A percentile compares a stretch with the other conserved stretches of the same genome.
Evolutionary conservation across 2,888 invertebrate species (phyloP).

Genomic region (Caenorhabditis wallacei): DNA sequence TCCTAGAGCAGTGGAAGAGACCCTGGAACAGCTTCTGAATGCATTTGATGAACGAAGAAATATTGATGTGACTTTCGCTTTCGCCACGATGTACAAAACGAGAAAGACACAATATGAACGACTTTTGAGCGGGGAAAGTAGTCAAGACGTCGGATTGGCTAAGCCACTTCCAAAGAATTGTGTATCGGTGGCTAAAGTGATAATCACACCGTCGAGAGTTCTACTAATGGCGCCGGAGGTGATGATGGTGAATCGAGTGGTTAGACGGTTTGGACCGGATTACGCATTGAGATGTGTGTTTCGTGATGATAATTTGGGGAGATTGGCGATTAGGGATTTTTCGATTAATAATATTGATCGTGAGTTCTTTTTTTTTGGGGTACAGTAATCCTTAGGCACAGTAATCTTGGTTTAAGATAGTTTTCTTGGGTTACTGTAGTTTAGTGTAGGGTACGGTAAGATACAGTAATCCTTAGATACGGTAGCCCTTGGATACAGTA

Average conservation of each 20-base stretch:
- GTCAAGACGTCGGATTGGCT: slow-evolving; percentile 50
- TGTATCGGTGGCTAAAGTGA: slow-evolving; percentile 68
- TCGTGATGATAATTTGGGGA: slow-evolving; percentile 75
- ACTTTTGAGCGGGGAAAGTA: slow-evolving; percentile 48
- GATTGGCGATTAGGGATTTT: slow-evolving; percentile 67
- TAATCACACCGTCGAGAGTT: slow-evolving; percentile 38
- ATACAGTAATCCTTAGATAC: too few relatives aligned
- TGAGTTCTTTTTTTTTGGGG: slow-evolving; percentile 5
- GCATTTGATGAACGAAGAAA: slow-evolving; percentile 74
- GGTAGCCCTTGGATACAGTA: too few relatives aligned
- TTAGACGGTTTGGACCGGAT: slow-evolving; percentile 78
- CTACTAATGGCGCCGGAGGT: slow-evolving; percentile 77
- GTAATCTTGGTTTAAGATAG: too few relatives aligned
- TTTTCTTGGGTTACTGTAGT: too few relatives aligned
- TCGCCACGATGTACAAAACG: slow-evolving; percentile 60
- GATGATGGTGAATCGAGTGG: slow-evolving; percentile 81
- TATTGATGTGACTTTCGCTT: slow-evolving; percentile 66
- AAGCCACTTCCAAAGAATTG: slow-evolving; percentile 70
- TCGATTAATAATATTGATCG: slow-evolving; percentile 64
- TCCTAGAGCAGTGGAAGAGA: slow-evolving; percentile 71
- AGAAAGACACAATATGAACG: slow-evolving; percentile 52
- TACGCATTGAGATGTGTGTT: slow-evolving; percentile 76
- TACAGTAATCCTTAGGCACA: too few relatives aligned
- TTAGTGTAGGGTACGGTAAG: too few relatives aligned
- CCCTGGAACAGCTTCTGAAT: slow-evolving; percentile 73